Base-by-base conservation (phyloP, 2,797 vertebrate species). In the Molossus molossus region DNA sequence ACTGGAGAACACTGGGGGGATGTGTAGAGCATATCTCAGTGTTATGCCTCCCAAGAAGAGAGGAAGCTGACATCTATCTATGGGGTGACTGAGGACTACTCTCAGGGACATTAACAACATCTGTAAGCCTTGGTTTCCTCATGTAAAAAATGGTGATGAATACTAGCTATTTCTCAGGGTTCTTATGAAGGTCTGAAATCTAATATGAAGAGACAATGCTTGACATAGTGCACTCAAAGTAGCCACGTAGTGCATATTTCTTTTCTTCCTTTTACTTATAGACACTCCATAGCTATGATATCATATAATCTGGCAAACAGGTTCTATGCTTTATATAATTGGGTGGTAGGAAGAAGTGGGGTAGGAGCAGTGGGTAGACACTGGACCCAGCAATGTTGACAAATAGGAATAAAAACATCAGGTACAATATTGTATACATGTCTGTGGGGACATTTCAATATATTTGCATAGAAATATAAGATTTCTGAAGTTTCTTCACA, bases 391-490 rank as follows among this genome's bases (percentile, higher is more conserved):
- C 40, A 83, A 14, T 81, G 55, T 33, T 29, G 62, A 94, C 17
- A 37, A 95, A 81, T 18, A 93, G n/a, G 64, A 75, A 87, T 90
- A 72, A 77, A 93, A 87, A 73, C 76, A 58, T 91, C 75, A 91
- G 87, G 48, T 91, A 57, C 6, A 70, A 13, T 79, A 77, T 29
- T 70, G 33, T 27, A 70, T 50, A n/a, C 6, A 33, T 13, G 20
- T 93, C 58, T 33, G 27, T 0, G 8, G 72, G 55, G 69, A 72
- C 67, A 9, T 50, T 58, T 82, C 69, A 91, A 81, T 50, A 64
- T 75, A 94, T 72, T 82, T 88, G 48, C 33, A 67, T 64, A 95
- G 81, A 92, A 91, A 90, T 85, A 91, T 70, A 85, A 95, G 93
- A 86, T 95, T 93, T 87, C 55, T 67, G 48, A 69, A 67, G 81